Percentiles rank a stretch among this genome's conserved stretches.
Conservation (phyloP, 2,113 vertebrate genomes). For the Bettongia penicillata region DNA sequence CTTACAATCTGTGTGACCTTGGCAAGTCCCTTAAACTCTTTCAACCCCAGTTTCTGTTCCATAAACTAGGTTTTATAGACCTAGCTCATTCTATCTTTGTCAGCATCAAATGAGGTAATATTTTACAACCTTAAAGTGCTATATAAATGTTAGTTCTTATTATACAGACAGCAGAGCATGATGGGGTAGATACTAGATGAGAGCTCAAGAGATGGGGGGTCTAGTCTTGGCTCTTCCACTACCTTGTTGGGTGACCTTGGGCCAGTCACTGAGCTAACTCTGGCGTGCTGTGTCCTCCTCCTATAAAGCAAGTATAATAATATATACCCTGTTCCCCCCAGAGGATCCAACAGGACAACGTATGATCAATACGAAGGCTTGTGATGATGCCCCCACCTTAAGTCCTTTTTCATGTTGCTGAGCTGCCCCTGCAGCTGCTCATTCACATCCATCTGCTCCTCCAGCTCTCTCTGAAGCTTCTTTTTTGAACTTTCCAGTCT, state of each 20-base stretch:
- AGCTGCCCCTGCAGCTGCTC: constrained; percentile 95
- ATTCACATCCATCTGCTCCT: constrained; percentile 94
- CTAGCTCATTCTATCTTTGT: not conserved
- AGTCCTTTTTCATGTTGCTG: constrained; percentile 88
- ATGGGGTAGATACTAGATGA: not conserved
- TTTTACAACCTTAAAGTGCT: not conserved
- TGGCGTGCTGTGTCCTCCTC: not conserved
- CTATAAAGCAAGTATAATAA: not conserved
- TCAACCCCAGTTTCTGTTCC: not conserved
- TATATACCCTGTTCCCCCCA: not conserved
- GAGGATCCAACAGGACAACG: not conserved
- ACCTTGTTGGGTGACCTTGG: too few species aligned
- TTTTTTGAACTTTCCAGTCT: constrained; percentile 93
- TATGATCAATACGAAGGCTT: fast-evolving
- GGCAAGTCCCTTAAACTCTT: not conserved
- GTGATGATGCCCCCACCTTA: constrained; percentile 84
- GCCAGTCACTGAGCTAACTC: not conserved
- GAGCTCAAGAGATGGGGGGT: not conserved
- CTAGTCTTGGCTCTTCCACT: not conserved
- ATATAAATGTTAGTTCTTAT: not conserved
- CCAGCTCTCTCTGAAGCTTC: constrained; percentile 96
- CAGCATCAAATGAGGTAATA: not conserved
- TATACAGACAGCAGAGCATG: not conserved
- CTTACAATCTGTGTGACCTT: not conserved
- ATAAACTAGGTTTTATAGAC: not conserved